Evolutionary conservation across 2,888 invertebrate genomes (phyloP), one percentile per base, ranked within the genome.

Genomic region (Vandiemenella viatica): DNA sequence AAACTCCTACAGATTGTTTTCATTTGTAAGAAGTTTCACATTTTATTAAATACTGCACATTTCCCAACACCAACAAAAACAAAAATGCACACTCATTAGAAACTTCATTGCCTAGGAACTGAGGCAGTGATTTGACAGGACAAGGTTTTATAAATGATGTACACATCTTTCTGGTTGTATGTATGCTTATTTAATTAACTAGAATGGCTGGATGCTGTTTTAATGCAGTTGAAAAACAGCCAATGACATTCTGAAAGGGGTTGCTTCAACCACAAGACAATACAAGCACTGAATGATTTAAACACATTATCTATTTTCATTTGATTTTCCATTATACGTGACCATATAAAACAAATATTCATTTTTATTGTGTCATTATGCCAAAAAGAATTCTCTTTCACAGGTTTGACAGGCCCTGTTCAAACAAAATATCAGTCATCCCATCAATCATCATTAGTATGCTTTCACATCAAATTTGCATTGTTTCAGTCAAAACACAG

Each of bases 171-270:
- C n/a, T n/a, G n/a, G n/a, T n/a, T n/a, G n/a, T 32, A 32, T 32
- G 32, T 41, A 50, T 22, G 38, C 42, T 42, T 46, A 18, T 50
- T 46, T 49, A 51, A 46, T 51, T 43, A 48, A 51, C 45, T 43
- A 49, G 46, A 49, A 45, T 50, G 52, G 52, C 49, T 50, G 49
- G 47, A 43, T 46, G 48, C 48, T 48, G 43, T 37, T 46, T 37
- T 38, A 37, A 32, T 41, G 37, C 43, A 46, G 45, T 40, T 21
- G 46, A 32, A 45, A 46, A 44, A 37, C 46, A 43, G 49, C 52
- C 49, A 51, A 26, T 48, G 45, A 49, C 42, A 51, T 46, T 38
- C 18, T 43, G 23, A 38, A 38, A 22, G 43, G 43, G 38, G 40
- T 43, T 26, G 43, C 43, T 45, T 15, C 15, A 40, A 40, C 43